Evolutionary conservation across 1,140 invertebrate species (phyloP).

Genomic region (Platyscapa corneri): DNA sequence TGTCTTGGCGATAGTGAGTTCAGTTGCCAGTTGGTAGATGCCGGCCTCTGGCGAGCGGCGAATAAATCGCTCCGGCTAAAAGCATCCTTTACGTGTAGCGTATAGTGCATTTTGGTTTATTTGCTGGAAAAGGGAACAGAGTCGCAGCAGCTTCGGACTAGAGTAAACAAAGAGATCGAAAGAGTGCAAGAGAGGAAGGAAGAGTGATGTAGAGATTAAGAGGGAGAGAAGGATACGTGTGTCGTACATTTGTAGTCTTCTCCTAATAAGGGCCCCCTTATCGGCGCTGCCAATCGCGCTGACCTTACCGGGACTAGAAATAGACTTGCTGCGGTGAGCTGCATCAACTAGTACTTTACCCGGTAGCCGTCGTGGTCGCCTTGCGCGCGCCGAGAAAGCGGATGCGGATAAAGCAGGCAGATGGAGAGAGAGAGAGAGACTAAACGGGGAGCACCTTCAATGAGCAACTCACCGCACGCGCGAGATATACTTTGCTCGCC

Average conservation of each 20-base stretch:
- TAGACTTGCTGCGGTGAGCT: slow-evolving; percentile 54
- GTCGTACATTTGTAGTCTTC: slow-evolving; percentile 56
- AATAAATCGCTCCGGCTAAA: background rate
- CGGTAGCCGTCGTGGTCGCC: background rate
- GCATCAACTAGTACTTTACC: slow-evolving; percentile 8
- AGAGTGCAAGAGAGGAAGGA: background rate
- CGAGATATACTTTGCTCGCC: slow-evolving; percentile 28
- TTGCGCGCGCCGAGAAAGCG: background rate
- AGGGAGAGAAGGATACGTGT: slow-evolving; percentile 38
- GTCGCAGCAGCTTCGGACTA: background rate
- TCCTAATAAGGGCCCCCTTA: slow-evolving; percentile 61
- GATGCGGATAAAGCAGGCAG: background rate
- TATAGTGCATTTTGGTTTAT: slow-evolving; percentile 33
- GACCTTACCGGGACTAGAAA: slow-evolving; percentile 59
- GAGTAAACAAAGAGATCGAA: slow-evolving; percentile 32
- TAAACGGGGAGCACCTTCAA: background rate
- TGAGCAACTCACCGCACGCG: background rate
- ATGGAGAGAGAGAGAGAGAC: background rate
- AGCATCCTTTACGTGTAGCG: slow-evolving; percentile 14
- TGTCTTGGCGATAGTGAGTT: background rate
- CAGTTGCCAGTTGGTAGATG: too few relatives aligned
- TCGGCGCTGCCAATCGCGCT: slow-evolving; percentile 58
- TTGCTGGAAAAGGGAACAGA: slow-evolving; percentile 19
- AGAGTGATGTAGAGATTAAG: background rate
- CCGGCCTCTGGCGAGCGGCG: too few relatives aligned